Base-by-base conservation (phyloP, 2,888 invertebrate genomes). In the Fragum fragum region DNA sequence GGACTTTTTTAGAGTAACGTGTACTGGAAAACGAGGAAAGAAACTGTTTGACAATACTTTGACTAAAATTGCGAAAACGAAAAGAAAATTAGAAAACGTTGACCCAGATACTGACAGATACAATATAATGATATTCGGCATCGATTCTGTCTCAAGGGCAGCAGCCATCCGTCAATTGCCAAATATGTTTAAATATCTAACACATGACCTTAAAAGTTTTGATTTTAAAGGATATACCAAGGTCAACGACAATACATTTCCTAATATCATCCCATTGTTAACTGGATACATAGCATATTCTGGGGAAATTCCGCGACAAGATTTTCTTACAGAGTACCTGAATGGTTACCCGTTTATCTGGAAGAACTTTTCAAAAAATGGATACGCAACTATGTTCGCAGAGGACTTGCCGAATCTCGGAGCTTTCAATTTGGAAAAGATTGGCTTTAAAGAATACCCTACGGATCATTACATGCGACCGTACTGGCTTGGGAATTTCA, bases 381-480 rank as follows among this genome's bases (percentile, higher is more conserved):
- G 79, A 16, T 86, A 83, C 32, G 79, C 73, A 0, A 85, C 88
- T 0, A 29, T 85, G 23, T 81, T 76, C 32, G 73, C 85, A 3
- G 88, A 88, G 39, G 88, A 88, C 61, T 69, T 70, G n/a, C 83
- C 86, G 18, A 72, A 77, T 36, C 63, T 85, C 7, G 55, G 74
- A 32, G 78, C 72, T 21, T 88, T 88, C 53, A 83, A 83, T 28
- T 59, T 68, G 5, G 57, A 59, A 9, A 72, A 73, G 26, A 71
- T 74, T 32, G 85, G 88, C 0, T 86, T 86, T 57, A 55, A 61
- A 1, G 55, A 63, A 11, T 78, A 71, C 18, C 88, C 87, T 7
- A 81, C 82, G 21, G 81, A 86, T 29, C 87, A 88, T 28, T 85
- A 88, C 23, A 86, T 88, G 86, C 68, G 88, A 21, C 86, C 88